These are phyloP conservation scores for Xiphophorus maculatus DNA, from an alignment of 2,113 vertebrate species.

Conservation along the genomic window DNA sequence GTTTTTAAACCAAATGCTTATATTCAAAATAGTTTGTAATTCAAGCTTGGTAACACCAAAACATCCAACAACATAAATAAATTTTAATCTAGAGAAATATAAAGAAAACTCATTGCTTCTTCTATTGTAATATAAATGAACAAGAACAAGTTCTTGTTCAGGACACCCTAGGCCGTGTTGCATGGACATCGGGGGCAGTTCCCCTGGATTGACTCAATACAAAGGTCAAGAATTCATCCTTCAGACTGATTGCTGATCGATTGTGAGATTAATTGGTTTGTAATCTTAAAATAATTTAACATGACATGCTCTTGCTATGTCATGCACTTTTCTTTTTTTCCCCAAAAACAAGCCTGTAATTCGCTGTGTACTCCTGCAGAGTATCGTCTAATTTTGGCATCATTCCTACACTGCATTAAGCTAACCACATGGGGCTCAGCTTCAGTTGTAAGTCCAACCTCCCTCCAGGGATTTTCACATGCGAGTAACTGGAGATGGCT, in stretches of 20 bases:
- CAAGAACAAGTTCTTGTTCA: no score
- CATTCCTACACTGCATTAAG: not conserved
- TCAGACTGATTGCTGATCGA: not conserved
- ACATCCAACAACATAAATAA: no score
- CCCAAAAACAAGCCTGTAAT: slow-evolving; percentile 2
- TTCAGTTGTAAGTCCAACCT: slow-evolving; percentile 25
- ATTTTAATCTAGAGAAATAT: no score
- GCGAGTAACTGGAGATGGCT: slow-evolving; percentile 26
- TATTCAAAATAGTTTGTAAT: no score
- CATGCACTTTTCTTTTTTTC: not conserved
- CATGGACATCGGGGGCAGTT: no score
- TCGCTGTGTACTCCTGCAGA: slow-evolving; percentile 8
- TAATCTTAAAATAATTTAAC: not conserved
- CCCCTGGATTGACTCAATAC: no score
- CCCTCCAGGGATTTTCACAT: slow-evolving; percentile 47
- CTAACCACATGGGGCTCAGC: not conserved
- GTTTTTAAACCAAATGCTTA: no score
- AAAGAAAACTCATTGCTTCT: no score
- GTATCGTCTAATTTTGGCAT: slow-evolving; percentile 18
- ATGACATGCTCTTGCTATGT: not conserved
- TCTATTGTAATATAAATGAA: no score
- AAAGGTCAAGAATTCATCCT: no score
- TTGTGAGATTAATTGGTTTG: not conserved
- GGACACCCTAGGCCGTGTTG: no score
- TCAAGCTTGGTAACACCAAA: no score